Base-by-base conservation (phyloP, 2,113 vertebrate species). In the Scytalopus superciliaris region DNA sequence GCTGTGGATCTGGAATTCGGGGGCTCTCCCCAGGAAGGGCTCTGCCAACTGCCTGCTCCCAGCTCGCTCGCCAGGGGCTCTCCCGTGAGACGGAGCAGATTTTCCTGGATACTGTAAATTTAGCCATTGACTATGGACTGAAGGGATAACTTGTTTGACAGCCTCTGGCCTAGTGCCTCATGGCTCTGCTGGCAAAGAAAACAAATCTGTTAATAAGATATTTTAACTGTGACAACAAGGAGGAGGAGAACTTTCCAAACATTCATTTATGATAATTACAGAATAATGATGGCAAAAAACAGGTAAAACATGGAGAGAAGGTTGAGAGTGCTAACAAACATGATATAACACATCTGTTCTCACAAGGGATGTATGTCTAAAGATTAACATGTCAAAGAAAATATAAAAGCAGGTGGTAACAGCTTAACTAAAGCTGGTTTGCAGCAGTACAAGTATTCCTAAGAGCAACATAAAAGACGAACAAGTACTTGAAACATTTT, bases 371-470 rank as follows among this genome's bases (percentile, higher is more conserved):
- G 82, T 28, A 82, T 55, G 91, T 67, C 96, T 95, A 95, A 95
- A 97, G 97, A 98, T 97, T 96, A 97, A 98, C 96, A 95, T 96
- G 98, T 98, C 98, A 97, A 97, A 95, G 91, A 93, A 97, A 97
- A 97, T 94, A 97, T 96, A 98, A 97, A 97, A 97, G 95, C 97
- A 97, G 97, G 97, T 95, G 97, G 97, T 97, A 98, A 97, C 97
- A 97, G 97, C 97, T 97, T 96, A 95, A 96, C 96, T 91, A 97
- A 97, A 87, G 96, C 96, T 72, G 66, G 97, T 97, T 97, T 96
- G 94, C 94, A 79, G 92, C 28, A 88, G 94, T 49, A 84, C 96
- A 94, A 39, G 75, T 97, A 97, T 97, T 98, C 98, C 97, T 97
- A 92, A 87, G 97, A 98, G 97, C 96, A 94, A 87, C 93, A 96